A percentile compares a stretch with the other conserved stretches of the same genome.
Evolutionary conservation across 2,888 invertebrate genomes (phyloP).

Genomic region (Gasteruption jaculator): DNA sequence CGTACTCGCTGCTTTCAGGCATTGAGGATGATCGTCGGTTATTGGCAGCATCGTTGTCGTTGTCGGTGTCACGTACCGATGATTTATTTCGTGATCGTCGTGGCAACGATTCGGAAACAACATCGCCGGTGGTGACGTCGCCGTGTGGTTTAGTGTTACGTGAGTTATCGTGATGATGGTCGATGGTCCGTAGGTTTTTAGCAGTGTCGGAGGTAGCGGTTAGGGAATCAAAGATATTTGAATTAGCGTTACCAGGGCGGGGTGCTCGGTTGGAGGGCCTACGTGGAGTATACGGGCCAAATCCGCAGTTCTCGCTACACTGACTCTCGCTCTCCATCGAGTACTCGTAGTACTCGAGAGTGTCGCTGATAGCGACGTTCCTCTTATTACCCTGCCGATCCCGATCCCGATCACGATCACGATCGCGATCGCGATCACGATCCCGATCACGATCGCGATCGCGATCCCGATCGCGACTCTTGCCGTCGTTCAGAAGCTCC

Average conservation of each 20-base stretch:
- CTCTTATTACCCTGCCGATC: constrained; percentile 45
- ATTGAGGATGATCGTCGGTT: constrained; percentile 48
- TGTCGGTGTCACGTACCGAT: constrained; percentile 27
- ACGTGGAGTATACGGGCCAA: constrained; percentile 51
- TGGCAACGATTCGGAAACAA: constrained; percentile 23
- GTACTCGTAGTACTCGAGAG: constrained; percentile 50
- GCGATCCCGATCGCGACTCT: too few species aligned
- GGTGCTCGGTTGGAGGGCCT: constrained; percentile 51
- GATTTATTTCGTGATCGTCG: constrained; percentile 32
- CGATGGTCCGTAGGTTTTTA: constrained; percentile 45
- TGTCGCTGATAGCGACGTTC: constrained; percentile 52
- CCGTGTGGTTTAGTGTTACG: constrained; percentile 29
- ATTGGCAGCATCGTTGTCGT: constrained; percentile 33
- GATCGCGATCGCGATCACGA: constrained; percentile 37
- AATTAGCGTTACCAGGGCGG: constrained; percentile 53
- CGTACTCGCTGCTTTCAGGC: constrained; percentile 51
- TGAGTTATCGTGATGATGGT: constrained; percentile 36
- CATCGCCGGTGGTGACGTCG: constrained; percentile 18
- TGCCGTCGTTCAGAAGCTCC: too few species aligned
- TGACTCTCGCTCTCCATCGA: constrained; percentile 52
- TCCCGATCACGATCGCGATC: constrained; percentile 24
- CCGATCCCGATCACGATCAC: too few species aligned
- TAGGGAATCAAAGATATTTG: constrained; percentile 52
- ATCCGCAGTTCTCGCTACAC: constrained; percentile 52
- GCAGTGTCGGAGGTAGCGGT: constrained; percentile 52